These are phyloP conservation scores for Diadumene lineata DNA, from an alignment of 92 coral and sea anemone genomes.

Conservation along the genomic window DNA sequence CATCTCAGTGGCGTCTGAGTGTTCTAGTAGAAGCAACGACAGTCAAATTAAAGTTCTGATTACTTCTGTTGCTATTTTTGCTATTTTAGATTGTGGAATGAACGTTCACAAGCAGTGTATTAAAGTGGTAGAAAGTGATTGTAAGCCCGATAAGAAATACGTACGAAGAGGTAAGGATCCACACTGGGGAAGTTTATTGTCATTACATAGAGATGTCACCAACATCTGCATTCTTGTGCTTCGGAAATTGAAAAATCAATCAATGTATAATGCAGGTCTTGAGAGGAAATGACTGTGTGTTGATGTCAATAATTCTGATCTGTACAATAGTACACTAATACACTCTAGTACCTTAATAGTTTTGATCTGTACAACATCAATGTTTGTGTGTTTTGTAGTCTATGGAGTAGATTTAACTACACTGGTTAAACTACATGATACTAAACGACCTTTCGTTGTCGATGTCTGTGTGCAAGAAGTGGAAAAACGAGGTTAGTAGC, in stretches of 20 bases:
- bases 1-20: no score
- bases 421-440: conserved; percentile 85
- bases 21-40: no score
- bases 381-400: conserved; percentile 45
- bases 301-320: no score
- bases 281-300: no score
- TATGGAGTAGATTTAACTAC: conserved; percentile 96
- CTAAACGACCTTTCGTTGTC: conserved; percentile 89
- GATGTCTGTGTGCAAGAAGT: conserved; percentile 87
- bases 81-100: conserved; percentile 80
- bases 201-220: no score
- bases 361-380: neutral
- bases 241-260: no score
- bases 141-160: conserved; percentile 93
- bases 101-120: conserved; percentile 96
- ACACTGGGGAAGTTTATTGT: neutral
- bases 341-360: no score
- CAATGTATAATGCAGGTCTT: no score
- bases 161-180: conserved; percentile 76
- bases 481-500: conserved; percentile 79
- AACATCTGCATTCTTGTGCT: no score
- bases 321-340: no score
- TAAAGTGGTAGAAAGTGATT: conserved; percentile 48
- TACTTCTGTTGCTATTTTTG: no score
- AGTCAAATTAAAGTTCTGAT: no score